Evolutionary conservation across 2,797 vertebrate genomes (phyloP).

Genomic region (Salarias fasciatus): DNA sequence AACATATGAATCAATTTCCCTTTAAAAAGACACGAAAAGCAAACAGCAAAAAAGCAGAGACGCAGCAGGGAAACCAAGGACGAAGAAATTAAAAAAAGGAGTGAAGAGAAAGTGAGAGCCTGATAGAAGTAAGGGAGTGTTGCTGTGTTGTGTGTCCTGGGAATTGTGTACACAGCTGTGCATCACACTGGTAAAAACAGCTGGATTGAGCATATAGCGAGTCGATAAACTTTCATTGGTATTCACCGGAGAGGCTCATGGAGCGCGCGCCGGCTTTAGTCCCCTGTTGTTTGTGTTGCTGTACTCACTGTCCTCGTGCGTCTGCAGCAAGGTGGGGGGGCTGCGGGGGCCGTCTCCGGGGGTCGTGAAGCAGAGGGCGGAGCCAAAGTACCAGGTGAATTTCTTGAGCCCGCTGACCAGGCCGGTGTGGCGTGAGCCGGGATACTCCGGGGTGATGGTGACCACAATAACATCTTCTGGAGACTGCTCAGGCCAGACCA

Average conservation of each 20-base stretch:
- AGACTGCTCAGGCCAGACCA: constrained; percentile 87
- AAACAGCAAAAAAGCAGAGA: neutral
- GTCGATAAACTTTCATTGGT: constrained; percentile 41
- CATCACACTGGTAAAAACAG: constrained; percentile 47
- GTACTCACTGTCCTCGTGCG: constrained; percentile 93
- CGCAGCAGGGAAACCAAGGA: neutral
- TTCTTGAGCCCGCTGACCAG: constrained; percentile 89
- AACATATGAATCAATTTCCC: constrained; percentile 62
- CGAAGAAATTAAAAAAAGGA: constrained; percentile 44
- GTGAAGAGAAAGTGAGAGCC: constrained; percentile 14
- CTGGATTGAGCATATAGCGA: constrained; percentile 33
- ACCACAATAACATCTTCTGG: constrained; percentile 83
- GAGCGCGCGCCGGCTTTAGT: constrained; percentile 26
- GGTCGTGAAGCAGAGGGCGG: constrained; percentile 93
- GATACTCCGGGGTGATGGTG: constrained; percentile 94
- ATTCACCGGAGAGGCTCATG: constrained; percentile 31
- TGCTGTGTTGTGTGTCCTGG: constrained; percentile 5
- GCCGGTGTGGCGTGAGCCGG: constrained; percentile 89
- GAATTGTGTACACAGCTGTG: constrained; percentile 43
- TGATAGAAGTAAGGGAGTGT: constrained; percentile 7
- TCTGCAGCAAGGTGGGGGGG: constrained; percentile 84
- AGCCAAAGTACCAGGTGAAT: constrained; percentile 90
- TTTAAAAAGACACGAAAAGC: constrained; percentile 40
- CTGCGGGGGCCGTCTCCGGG: constrained; percentile 93
- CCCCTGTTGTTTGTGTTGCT: neutral